Percentiles rank a stretch among this genome's conserved stretches.
These are phyloP conservation scores for Scophthalmus maximus DNA, from an alignment of 2,113 vertebrate species.

Conservation along the genomic window DNA sequence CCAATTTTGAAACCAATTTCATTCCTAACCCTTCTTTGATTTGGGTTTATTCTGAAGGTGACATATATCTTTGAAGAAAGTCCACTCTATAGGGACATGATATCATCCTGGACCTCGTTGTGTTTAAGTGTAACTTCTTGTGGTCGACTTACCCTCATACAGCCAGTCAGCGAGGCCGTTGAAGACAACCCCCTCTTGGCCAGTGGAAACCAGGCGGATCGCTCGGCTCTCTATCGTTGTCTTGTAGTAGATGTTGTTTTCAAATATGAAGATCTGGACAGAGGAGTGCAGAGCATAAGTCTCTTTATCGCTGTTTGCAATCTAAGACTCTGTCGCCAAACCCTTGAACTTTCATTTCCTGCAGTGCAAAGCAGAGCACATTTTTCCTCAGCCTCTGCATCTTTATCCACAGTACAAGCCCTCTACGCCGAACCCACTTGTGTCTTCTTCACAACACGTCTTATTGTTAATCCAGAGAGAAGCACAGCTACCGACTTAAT, in stretches of 20 bases:
- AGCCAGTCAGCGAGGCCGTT: slow-evolving; percentile 98
- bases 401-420: neutral
- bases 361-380: neutral
- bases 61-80: too few relatives aligned
- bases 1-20: neutral
- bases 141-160: slow-evolving; percentile 89
- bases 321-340: neutral
- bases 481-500: slow-evolving; percentile 7
- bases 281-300: slow-evolving; percentile 4
- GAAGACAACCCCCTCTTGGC: slow-evolving; percentile 93
- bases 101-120: neutral
- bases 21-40: neutral
- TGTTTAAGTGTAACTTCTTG: neutral
- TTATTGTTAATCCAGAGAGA: slow-evolving; percentile 36
- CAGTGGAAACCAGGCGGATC: slow-evolving; percentile 94
- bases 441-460: slow-evolving; percentile 25
- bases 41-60: neutral
- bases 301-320: neutral
- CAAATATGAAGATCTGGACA: slow-evolving; percentile 95
- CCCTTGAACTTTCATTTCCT: slow-evolving; percentile 1
- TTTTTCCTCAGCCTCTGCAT: neutral
- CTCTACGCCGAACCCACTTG: neutral
- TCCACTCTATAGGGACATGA: too few relatives aligned
- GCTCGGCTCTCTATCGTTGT: slow-evolving; percentile 88
- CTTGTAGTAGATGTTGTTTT: slow-evolving; percentile 99